phyloP scores from a whole-genome alignment of 2,888 invertebrate species.

The Junonia oenone region DNA sequence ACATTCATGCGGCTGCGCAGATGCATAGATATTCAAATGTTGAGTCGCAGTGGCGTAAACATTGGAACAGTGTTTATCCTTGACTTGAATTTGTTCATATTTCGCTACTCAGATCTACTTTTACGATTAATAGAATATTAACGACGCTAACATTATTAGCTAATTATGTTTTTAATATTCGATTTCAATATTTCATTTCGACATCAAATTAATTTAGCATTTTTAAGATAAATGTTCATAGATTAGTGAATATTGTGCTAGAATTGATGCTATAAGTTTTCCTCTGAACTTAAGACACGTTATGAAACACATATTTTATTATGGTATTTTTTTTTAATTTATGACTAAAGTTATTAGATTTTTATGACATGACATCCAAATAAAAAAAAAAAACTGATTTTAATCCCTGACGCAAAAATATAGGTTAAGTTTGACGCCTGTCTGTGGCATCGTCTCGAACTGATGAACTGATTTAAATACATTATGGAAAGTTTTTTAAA shows the following conservation, averaged over 20 bases:
- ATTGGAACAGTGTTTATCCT: background rate
- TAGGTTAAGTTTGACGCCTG: background rate
- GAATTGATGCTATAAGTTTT: background rate
- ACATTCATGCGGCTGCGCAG: slow-evolving; percentile 6
- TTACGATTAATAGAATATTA: background rate
- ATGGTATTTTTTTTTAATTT: too few species aligned
- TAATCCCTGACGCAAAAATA: too few species aligned
- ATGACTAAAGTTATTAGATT: too few species aligned
- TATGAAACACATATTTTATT: too few species aligned
- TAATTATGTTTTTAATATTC: background rate
- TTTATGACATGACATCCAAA: too few species aligned
- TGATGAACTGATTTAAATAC: too few species aligned
- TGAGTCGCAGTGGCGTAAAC: background rate
- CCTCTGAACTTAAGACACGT: too few species aligned
- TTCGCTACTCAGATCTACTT: slow-evolving; percentile 2
- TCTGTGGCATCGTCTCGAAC: too few species aligned
- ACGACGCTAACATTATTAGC: background rate
- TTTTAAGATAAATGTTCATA: background rate
- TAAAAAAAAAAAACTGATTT: too few species aligned
- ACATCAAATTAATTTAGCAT: background rate
- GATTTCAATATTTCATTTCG: background rate
- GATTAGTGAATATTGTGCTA: background rate
- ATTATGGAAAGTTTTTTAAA: too few species aligned
- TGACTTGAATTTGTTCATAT: slow-evolving; percentile 1
- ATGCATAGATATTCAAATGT: background rate